Evolutionary conservation across 2,113 vertebrate species (phyloP), one percentile per base, ranked within the genome.

Genomic region (Nesogale talazaci): DNA sequence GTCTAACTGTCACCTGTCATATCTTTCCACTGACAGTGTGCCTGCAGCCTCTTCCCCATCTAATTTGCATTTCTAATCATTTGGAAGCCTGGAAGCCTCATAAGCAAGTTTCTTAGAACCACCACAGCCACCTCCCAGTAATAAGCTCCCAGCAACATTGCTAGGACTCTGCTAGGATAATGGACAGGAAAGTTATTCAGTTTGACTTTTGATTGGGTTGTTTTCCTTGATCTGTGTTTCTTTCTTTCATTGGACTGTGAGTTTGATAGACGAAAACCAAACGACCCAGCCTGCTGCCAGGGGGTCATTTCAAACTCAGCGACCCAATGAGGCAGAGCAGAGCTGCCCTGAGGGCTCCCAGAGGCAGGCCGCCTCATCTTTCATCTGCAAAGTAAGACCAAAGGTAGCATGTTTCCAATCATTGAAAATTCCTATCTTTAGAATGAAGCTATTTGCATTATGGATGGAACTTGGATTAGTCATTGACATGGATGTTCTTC

Each of bases 61-160:
- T 69, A 76, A 91, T 91, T 88, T 94, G 82, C 82, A 96, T 94
- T 94, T 94, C 52, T 90, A 94, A 94, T 93, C 89, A 80, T 77
- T 81, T 69, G 16, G 85, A 76, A 80, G 36, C 63, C 88, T 42
- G 40, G 27, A 83, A 90, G 61, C 19, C 65, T 93, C 59, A 29
- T 38, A 79, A 74, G 61, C 76, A 83, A 40, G 75, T 77, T 72
- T 31, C 83, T 92, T 40, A 78, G 69, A 92, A 78, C 16, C 25
- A 61, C 59, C 25, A 74, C 56, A 31, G 3, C 56, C 72, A 46
- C 22, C 74, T 92, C 23, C 1, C 27, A 87, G 52, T 79, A 92
- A 87, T 1, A 91, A 67, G 27, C 56, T 91, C 10, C 91, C 38
- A 79, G 77, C 52, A 83, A 87, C 63, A 0, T 23, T 84, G 85